Evolutionary conservation across 2,113 vertebrate genomes (phyloP), one percentile per base, ranked within the genome.

Genomic region (Sebastes schlegelii): DNA sequence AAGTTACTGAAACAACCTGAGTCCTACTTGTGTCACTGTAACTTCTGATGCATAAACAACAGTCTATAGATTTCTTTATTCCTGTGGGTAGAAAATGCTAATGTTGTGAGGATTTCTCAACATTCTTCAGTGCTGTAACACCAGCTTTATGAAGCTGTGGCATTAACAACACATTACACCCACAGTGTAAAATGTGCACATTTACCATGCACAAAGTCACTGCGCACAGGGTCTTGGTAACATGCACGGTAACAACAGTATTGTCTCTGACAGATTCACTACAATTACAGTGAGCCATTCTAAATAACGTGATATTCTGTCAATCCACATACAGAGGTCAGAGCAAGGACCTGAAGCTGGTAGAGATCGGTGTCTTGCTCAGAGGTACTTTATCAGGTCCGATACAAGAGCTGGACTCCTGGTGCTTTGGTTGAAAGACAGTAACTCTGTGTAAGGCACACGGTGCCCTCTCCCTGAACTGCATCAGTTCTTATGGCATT

Each of bases 351-450:
- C 67, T 52, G 8, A 21, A 57, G 71, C 48, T n/a, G 42, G 40
- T 23, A 14, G 40, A 80, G 62, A 71, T 71, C 8, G 1, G 4
- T 75, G 54, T 82, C 55, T 6, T 71, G 62, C 55, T 55, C 55
- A 63, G 48, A 70, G 77, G 77, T 5, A 79, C 64, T 58, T 70
- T 14, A 66, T 52, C 77, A 68, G 55, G 21, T 60, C 54, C 0
- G 74, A 58, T 10, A 84, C 49, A 52, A 45, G 74, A 79, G 54
- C 62, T 77, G 74, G 70, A 66, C 42, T 76, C 43, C 16, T 40
- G 26, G 10, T 82, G 42, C 74, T 76, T 46, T 63, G 23, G 42
- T 43, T 79, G 77, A 86, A 84, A 86, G 80, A 89, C 83, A 79
- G 70, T 62, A 62, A 66, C 48, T 80, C 19, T 23, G 45, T 52